Conservation (phyloP, 2,888 invertebrate genomes). For the Oxyteleia sp. region DNA sequence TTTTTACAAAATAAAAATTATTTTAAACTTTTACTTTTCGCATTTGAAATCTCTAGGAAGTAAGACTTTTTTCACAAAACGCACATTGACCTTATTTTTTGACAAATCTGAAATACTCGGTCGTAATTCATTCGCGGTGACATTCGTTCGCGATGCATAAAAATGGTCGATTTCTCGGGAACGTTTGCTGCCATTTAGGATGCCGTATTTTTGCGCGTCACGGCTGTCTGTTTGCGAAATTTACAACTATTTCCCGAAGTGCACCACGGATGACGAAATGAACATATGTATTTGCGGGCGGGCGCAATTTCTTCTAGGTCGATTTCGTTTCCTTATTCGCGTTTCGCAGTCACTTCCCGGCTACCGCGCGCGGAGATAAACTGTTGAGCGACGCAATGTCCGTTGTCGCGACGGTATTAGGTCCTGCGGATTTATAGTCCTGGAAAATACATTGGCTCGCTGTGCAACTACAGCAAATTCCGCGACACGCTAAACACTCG, state of each 20-base stretch:
- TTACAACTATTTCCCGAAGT: slow-evolving; percentile 10
- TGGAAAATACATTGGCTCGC: slow-evolving; percentile 58
- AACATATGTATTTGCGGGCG: slow-evolving; percentile 1
- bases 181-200: slow-evolving; percentile 5
- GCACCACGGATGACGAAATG: not conserved
- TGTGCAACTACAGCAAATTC: slow-evolving; percentile 17
- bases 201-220: slow-evolving; percentile 5
- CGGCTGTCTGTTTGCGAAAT: slow-evolving; percentile 2
- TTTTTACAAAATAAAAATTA: no score
- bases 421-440: slow-evolving; percentile 64
- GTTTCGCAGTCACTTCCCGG: slow-evolving; percentile 16
- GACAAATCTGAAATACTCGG: not conserved
- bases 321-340: slow-evolving; percentile 38
- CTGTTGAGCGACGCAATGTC: slow-evolving; percentile 61
- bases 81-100: not conserved
- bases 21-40: no score
- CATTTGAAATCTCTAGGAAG: no score
- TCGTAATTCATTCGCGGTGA: slow-evolving; percentile 7
- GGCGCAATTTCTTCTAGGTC: slow-evolving; percentile 23
- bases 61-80: no score
- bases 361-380: slow-evolving; percentile 42
- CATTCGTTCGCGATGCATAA: not conserved
- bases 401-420: slow-evolving; percentile 67
- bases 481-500: slow-evolving; percentile 54
- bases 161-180: not conserved